These are phyloP conservation scores for Augiades crinisus DNA, from an alignment of 2,888 invertebrate genomes.

Conservation along the genomic window DNA sequence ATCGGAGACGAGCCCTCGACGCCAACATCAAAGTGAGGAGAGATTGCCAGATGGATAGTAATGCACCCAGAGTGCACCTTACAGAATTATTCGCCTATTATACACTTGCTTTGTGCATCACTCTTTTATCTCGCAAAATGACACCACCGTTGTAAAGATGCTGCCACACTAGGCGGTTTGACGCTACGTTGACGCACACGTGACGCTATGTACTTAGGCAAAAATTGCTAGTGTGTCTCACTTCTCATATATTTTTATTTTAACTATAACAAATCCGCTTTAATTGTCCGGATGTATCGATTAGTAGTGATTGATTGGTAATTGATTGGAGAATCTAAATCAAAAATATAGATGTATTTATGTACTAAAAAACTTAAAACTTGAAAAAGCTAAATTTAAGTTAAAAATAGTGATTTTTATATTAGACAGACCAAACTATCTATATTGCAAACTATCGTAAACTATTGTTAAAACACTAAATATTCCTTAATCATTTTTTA, in stretches of 20 bases:
- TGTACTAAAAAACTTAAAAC: too few species aligned
- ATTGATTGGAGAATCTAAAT: constrained; percentile 1
- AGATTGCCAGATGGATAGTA: constrained; percentile 61
- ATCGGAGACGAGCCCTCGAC: constrained; percentile 17
- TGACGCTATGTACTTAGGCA: constrained; percentile 1
- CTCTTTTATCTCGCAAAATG: constrained; percentile 60
- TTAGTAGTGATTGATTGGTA: constrained; percentile 4
- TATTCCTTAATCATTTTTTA: too few species aligned
- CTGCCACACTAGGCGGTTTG: constrained; percentile 47
- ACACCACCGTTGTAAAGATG: constrained; percentile 40
- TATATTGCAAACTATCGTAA: too few species aligned
- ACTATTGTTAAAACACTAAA: too few species aligned
- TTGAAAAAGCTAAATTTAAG: too few species aligned
- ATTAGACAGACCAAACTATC: too few species aligned
- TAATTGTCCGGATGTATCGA: neutral
- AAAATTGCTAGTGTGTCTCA: too few species aligned
- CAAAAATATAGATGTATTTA: too few species aligned
- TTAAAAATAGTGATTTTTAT: too few species aligned
- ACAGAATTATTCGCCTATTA: constrained; percentile 75
- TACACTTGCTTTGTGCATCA: constrained; percentile 70
- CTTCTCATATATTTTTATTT: too few species aligned
- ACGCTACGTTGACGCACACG: neutral
- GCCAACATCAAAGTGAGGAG: constrained; percentile 37
- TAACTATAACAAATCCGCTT: too few species aligned
- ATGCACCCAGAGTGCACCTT: constrained; percentile 60